phyloP scores from a whole-genome alignment of 2,888 invertebrate species.

The Hetaerina titia region DNA sequence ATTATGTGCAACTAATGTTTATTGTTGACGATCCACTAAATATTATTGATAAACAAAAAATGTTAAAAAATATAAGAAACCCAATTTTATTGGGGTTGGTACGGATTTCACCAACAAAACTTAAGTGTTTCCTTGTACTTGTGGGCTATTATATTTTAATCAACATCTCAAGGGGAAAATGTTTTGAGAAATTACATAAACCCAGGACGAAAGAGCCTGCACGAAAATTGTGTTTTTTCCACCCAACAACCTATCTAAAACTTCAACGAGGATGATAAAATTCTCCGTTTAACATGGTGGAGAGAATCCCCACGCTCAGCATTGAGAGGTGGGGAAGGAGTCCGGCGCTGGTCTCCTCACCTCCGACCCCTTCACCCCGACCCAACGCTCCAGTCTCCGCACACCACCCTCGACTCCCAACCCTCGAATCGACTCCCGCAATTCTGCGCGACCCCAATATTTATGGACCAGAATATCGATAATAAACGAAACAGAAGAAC shows the following conservation, averaged over 20 bases:
- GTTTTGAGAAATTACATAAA: neutral
- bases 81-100: too few species aligned
- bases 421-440: neutral
- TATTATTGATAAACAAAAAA: too few species aligned
- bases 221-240: neutral
- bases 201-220: neutral
- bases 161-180: neutral
- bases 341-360: neutral
- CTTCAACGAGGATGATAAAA: neutral
- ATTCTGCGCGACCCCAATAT: neutral
- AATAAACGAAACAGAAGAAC: conserved; percentile 24
- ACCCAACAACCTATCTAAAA: neutral
- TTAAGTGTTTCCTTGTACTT: too few species aligned
- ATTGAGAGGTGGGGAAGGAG: neutral
- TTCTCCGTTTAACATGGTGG: neutral
- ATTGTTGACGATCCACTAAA: too few species aligned
- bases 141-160: too few species aligned
- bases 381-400: neutral
- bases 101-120: too few species aligned
- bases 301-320: neutral
- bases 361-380: neutral
- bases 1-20: too few species aligned
- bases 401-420: neutral
- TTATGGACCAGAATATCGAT: conserved; percentile 50
- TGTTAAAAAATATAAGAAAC: too few species aligned